Percentiles rank a stretch among this genome's conserved stretches.
These are phyloP conservation scores for Aurelia coerulea DNA, from an alignment of 30 jellyfish, hydroid and myxozoan species.

Conservation along the genomic window DNA sequence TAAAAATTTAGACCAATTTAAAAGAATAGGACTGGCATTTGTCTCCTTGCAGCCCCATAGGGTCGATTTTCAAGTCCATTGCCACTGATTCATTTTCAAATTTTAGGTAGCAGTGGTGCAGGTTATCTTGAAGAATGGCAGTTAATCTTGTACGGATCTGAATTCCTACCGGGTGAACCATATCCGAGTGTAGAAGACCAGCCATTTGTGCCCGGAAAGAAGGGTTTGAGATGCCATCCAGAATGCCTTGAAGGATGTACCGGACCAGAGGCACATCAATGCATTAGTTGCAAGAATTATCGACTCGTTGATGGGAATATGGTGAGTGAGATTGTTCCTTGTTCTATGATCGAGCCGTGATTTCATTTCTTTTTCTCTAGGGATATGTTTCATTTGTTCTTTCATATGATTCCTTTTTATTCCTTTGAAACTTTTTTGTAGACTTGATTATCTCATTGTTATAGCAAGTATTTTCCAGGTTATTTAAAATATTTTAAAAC, in stretches of 20 bases:
- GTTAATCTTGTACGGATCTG: constrained; percentile 85
- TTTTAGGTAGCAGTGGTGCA: constrained; percentile 51
- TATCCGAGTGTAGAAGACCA: constrained; percentile 23
- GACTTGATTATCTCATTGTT: too few relatives aligned
- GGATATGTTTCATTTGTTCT: too few relatives aligned
- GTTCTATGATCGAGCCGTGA: neutral
- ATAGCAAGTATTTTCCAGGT: too few relatives aligned
- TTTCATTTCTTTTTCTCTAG: too few relatives aligned
- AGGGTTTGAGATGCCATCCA: constrained; percentile 76
- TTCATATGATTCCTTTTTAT: too few relatives aligned
- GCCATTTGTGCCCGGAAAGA: constrained; percentile 47
- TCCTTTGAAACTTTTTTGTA: too few relatives aligned
- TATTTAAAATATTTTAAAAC: too few relatives aligned
- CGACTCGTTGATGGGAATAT: constrained; percentile 44
- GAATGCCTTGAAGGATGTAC: constrained; percentile 87
- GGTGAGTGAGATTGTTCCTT: constrained; percentile 54
- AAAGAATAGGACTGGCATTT: too few relatives aligned
- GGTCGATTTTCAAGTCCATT: too few relatives aligned
- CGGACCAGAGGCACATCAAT: constrained; percentile 84
- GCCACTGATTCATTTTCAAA: too few relatives aligned
- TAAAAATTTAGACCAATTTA: too few relatives aligned
- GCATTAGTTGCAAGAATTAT: constrained; percentile 80
- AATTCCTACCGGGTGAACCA: constrained; percentile 79
- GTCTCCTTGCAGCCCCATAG: too few relatives aligned
- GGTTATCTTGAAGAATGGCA: constrained; percentile 86